Evolutionary conservation across 1,140 invertebrate species (phyloP).

Genomic region (Drosophila subpulchrella): DNA sequence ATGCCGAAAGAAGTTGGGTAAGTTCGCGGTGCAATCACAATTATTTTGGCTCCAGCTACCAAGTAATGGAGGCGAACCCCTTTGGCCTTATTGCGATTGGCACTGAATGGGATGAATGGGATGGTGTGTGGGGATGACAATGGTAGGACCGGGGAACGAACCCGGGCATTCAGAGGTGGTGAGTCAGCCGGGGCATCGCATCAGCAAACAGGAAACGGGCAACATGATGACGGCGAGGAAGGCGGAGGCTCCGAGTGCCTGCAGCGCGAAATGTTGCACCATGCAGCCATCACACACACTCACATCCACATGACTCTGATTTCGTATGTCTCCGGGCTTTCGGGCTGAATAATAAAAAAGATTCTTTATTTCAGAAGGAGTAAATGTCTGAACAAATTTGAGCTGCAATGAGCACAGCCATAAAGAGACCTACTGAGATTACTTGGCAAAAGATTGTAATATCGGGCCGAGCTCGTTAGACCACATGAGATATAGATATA

Average conservation of each 20-base stretch:
- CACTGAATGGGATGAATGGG: constrained; percentile 22
- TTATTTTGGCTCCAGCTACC: constrained; percentile 37
- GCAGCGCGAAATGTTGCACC: constrained; percentile 79
- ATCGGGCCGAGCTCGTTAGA: constrained; percentile 60
- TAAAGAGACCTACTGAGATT: constrained; percentile 43
- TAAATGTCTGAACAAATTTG: constrained; percentile 60
- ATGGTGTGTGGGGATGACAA: not conserved
- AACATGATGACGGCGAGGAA: constrained; percentile 3
- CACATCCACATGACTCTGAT: constrained; percentile 10
- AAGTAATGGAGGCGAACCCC: constrained; percentile 18
- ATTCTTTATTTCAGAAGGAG: constrained; percentile 65
- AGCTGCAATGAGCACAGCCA: constrained; percentile 57
- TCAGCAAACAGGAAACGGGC: constrained; percentile 60
- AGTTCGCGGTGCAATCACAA: constrained; percentile 41
- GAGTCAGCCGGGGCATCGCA: constrained; percentile 48
- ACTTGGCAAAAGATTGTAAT: constrained; percentile 71
- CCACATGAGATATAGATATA: constrained; percentile 50
- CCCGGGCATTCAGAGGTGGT: constrained; percentile 25
- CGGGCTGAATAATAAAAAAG: constrained; percentile 65
- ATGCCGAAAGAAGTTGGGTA: constrained; percentile 26
- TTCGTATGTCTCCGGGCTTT: constrained; percentile 52
- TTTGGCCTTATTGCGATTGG: constrained; percentile 6
- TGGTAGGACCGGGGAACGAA: not conserved
- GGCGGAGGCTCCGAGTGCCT: constrained; percentile 26
- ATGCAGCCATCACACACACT: constrained; percentile 33